phyloP scores from a whole-genome alignment of 2,888 invertebrate species.

The Seira ritae region DNA sequence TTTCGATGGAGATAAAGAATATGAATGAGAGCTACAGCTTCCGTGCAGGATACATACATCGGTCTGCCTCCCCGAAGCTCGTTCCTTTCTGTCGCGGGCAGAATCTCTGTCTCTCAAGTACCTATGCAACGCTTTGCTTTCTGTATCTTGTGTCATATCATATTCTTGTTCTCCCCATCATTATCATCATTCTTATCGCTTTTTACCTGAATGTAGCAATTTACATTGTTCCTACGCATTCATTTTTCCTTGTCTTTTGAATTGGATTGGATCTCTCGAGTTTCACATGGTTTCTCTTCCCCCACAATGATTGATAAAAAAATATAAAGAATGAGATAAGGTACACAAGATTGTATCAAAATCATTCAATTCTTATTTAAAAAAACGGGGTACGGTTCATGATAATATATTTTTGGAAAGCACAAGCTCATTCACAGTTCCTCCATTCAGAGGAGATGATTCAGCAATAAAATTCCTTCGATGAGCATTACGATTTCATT shows the following conservation, averaged over 20 bases:
- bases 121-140: neutral
- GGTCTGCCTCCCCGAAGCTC: slow-evolving; percentile 37
- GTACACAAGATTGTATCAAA: slow-evolving; percentile 41
- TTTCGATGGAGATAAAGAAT: neutral
- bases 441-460: slow-evolving; percentile 41
- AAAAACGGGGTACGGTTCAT: neutral
- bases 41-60: slow-evolving; percentile 23
- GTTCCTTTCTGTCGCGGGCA: slow-evolving; percentile 27
- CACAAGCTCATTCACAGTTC: slow-evolving; percentile 26
- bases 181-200: no score
- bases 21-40: slow-evolving; percentile 44
- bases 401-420: slow-evolving; percentile 26
- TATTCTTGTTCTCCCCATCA: neutral
- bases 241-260: slow-evolving; percentile 36
- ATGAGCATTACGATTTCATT: slow-evolving; percentile 38
- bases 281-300: slow-evolving; percentile 27
- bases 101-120: slow-evolving; percentile 24
- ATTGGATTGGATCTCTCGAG: slow-evolving; percentile 45
- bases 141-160: slow-evolving; percentile 59
- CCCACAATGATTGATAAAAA: no score
- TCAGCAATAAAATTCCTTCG: slow-evolving; percentile 47
- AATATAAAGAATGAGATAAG: slow-evolving; percentile 17
- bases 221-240: slow-evolving; percentile 54
- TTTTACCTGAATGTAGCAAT: slow-evolving; percentile 45
- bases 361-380: slow-evolving; percentile 20